Conservation (phyloP, 2,113 vertebrate genomes). For the Girardinichthys multiradiatus region DNA sequence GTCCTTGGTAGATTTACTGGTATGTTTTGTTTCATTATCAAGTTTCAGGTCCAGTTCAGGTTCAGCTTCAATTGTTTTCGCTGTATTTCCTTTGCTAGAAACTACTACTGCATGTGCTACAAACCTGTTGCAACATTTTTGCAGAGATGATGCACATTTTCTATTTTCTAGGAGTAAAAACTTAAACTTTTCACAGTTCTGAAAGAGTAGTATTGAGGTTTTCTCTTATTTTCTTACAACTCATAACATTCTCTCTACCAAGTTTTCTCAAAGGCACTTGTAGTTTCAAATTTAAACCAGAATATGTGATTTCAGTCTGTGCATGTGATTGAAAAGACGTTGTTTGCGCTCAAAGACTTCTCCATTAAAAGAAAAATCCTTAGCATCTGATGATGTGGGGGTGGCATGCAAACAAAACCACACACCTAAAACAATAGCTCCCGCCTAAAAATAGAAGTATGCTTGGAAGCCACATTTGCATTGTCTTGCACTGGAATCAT, state of each 20-base stretch:
- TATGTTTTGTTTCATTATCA: too few species aligned
- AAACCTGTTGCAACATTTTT: too few species aligned
- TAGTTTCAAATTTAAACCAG: constrained; percentile 29
- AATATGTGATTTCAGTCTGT: constrained; percentile 26
- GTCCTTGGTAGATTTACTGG: too few species aligned
- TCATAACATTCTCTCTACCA: constrained; percentile 5
- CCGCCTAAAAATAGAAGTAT: constrained; percentile 49
- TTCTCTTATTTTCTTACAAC: constrained; percentile 1
- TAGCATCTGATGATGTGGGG: constrained; percentile 44
- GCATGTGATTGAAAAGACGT: constrained; percentile 20
- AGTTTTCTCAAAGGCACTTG: constrained; percentile 27
- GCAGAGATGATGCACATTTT: neutral
- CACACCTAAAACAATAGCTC: constrained; percentile 43
- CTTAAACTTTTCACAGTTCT: constrained; percentile 7
- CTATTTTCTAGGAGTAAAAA: neutral
- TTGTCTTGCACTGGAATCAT: constrained; percentile 13
- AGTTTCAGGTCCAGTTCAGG: too few species aligned
- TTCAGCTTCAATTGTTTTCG: too few species aligned
- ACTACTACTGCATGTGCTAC: too few species aligned
- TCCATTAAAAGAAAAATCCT: constrained; percentile 34
- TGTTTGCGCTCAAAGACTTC: neutral
- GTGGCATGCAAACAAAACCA: constrained; percentile 41
- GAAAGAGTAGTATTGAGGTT: neutral
- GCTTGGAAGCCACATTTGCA: constrained; percentile 6
- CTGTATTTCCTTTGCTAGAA: too few species aligned